Evolutionary conservation across 1,140 invertebrate species (phyloP).

Genomic region (Zophobas atratus): DNA sequence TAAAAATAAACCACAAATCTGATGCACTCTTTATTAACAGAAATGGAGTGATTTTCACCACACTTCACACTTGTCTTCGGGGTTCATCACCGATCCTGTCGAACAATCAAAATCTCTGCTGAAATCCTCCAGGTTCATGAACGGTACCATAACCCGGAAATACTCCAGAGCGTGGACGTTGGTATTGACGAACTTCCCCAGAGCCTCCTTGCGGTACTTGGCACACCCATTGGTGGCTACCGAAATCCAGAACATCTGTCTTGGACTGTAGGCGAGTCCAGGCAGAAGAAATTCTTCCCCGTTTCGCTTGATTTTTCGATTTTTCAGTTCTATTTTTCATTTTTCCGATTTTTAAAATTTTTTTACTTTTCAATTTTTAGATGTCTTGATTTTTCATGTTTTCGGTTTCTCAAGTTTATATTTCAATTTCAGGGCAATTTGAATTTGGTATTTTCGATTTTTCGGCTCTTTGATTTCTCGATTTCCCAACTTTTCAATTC

Average conservation of each 20-base stretch:
- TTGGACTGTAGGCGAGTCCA: conserved; percentile 71
- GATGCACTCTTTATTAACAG: too few species aligned
- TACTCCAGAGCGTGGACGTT: conserved; percentile 67
- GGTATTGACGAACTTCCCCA: conserved; percentile 66
- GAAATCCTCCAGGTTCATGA: conserved; percentile 41
- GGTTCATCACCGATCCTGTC: conserved; percentile 40
- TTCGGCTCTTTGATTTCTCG: too few species aligned
- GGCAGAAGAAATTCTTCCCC: conserved; percentile 64
- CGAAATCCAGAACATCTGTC: conserved; percentile 74
- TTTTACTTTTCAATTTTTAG: conserved; percentile 87
- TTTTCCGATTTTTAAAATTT: conserved; percentile 76
- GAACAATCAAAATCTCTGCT: conserved; percentile 48
- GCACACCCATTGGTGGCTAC: conserved; percentile 73
- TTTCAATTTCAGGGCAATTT: too few species aligned
- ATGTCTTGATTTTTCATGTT: conserved; percentile 92
- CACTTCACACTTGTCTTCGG: conserved; percentile 29
- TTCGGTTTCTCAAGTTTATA: too few species aligned
- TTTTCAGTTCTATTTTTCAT: too few species aligned
- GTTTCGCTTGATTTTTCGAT: conserved; percentile 68
- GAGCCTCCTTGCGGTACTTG: conserved; percentile 67
- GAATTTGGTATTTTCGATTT: too few species aligned
- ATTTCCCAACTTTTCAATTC: too few species aligned
- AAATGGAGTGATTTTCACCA: conserved; percentile 5
- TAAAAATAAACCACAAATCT: too few species aligned
- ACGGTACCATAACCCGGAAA: conserved; percentile 73